Percentiles rank a stretch among this genome's conserved stretches.
These are phyloP conservation scores for Onychostoma macrolepis DNA, from an alignment of 2,113 vertebrate species.

Conservation along the genomic window DNA sequence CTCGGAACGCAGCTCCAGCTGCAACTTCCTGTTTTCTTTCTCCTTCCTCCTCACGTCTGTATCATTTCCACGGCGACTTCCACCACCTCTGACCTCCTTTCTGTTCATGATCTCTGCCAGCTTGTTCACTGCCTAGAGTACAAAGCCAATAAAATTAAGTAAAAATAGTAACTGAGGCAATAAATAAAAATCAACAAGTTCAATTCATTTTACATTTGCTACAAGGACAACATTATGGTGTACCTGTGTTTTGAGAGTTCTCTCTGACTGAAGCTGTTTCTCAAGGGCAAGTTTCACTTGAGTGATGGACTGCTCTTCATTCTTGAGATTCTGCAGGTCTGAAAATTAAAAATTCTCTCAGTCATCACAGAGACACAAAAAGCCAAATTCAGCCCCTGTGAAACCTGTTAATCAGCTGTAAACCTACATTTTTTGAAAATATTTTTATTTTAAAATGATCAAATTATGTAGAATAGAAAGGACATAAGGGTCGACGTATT, in stretches of 20 bases:
- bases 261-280: conserved; percentile 92
- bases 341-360: not conserved
- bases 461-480: not conserved
- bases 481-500: not conserved
- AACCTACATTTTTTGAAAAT: not conserved
- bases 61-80: conserved; percentile 92
- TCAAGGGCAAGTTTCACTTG: conserved; percentile 88
- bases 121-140: conserved; percentile 91
- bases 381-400: not conserved
- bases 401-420: not conserved
- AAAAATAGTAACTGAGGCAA: not conserved
- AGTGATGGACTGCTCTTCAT: conserved; percentile 84
- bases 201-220: not conserved
- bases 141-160: not conserved
- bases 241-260: conserved; percentile 96
- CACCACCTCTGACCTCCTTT: conserved; percentile 80
- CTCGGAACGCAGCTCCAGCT: conserved; percentile 94
- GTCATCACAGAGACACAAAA: not conserved
- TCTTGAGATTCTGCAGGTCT: conserved; percentile 86
- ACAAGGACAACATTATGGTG: not conserved
- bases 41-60: conserved; percentile 94
- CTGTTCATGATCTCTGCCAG: conserved; percentile 98
- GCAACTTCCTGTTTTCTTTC: conserved; percentile 97
- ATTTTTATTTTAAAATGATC: not conserved
- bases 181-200: not conserved